Conservation (phyloP, 2,797 vertebrate genomes). For the Parotocinclus haroldoi region DNA sequence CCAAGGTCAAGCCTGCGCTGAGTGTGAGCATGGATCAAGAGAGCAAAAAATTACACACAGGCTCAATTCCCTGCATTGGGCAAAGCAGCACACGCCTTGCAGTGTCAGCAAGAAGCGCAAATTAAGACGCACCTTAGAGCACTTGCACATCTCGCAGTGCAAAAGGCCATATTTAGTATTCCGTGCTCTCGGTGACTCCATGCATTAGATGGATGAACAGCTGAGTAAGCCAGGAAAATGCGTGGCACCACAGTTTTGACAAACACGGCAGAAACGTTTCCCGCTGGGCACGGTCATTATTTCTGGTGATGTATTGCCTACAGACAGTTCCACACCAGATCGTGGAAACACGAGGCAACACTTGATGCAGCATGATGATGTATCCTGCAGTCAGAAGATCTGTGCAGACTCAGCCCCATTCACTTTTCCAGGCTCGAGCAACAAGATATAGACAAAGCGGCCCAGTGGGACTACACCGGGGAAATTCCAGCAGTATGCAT, state of each 20-base stretch:
- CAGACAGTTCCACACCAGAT: conserved; percentile 6
- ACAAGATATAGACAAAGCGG: not conserved
- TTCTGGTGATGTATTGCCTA: conserved; percentile 9
- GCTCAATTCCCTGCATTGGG: not conserved
- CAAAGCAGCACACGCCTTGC: no score
- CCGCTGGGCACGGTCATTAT: conserved; percentile 10
- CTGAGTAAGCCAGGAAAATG: conserved; percentile 18
- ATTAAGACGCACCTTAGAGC: not conserved
- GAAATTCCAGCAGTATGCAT: not conserved
- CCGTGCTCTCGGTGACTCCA: conserved; percentile 10
- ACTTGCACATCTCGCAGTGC: not conserved
- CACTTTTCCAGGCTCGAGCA: not conserved
- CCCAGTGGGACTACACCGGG: not conserved
- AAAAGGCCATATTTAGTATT: conserved; percentile 1
- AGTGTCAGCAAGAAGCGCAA: not conserved
- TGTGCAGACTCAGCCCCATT: not conserved
- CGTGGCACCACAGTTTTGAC: conserved; percentile 17
- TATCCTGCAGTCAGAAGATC: conserved; percentile 1
- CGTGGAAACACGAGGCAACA: not conserved
- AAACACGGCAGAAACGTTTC: conserved; percentile 25
- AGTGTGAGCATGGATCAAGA: conserved; percentile 1
- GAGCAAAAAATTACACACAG: conserved; percentile 2
- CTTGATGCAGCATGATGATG: not conserved
- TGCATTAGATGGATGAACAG: conserved; percentile 20
- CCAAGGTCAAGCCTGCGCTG: conserved; percentile 27